Evolutionary conservation across 1,140 invertebrate species (phyloP).

Genomic region (Trinorchestia longiramus): DNA sequence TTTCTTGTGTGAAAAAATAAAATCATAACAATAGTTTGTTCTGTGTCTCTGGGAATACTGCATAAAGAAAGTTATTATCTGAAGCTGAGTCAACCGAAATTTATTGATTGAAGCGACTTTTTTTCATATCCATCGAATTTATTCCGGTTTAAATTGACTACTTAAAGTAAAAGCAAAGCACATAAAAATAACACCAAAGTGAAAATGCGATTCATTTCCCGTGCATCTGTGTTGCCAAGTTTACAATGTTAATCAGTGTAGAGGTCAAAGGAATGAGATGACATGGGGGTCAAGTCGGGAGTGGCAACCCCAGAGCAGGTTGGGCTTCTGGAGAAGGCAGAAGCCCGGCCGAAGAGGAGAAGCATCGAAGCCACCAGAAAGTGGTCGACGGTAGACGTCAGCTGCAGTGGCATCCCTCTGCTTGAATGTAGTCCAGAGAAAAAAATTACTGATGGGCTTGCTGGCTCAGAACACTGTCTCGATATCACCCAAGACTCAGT

Average conservation of each 20-base stretch:
- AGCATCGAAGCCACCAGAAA: slow-evolving; percentile 5
- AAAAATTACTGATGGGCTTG: background rate
- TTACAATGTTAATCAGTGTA: background rate
- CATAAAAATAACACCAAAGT: background rate
- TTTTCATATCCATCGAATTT: background rate
- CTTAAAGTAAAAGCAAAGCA: background rate
- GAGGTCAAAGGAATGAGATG: background rate
- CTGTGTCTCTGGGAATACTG: background rate
- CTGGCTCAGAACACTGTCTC: background rate
- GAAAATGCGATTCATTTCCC: background rate
- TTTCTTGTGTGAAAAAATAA: background rate
- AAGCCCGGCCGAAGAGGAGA: slow-evolving; percentile 23
- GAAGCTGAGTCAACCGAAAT: background rate
- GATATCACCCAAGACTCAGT: slow-evolving; percentile 36
- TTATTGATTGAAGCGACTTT: background rate
- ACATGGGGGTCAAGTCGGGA: slow-evolving; percentile 44
- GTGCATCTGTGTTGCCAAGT: background rate
- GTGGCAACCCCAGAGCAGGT: slow-evolving; percentile 2
- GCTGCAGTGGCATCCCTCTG: slow-evolving; percentile 23
- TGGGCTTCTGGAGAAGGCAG: slow-evolving; percentile 21
- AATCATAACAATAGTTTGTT: too few relatives aligned
- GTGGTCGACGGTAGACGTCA: background rate
- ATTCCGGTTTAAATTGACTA: background rate
- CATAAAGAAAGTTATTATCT: background rate
- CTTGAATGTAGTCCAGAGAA: background rate